Percentiles rank a stretch among this genome's conserved stretches.
Evolutionary conservation across 2,797 vertebrate species (phyloP).

Genomic region (Spinibarbus caldwelli): DNA sequence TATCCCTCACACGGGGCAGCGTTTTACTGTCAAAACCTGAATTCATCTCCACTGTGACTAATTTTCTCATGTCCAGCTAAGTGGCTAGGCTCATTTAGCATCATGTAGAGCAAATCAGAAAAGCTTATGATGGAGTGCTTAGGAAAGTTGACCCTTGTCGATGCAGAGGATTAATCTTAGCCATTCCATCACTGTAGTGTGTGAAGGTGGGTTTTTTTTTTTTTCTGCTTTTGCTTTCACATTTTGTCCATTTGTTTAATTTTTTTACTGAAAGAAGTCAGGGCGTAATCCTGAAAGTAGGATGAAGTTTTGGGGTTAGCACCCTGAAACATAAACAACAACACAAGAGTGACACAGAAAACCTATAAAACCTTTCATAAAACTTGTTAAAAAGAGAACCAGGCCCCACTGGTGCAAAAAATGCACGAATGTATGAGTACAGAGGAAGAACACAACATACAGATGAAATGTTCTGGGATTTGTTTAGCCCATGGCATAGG

Average conservation of each 20-base stretch:
- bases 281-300: slow-evolving; percentile 53
- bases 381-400: background rate
- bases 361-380: background rate
- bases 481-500: background rate
- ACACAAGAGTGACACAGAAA: background rate
- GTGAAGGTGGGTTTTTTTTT: background rate
- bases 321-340: background rate
- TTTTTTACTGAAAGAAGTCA: slow-evolving; percentile 53
- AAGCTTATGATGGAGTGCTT: slow-evolving; percentile 66
- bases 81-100: slow-evolving; percentile 70
- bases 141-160: slow-evolving; percentile 54
- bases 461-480: slow-evolving; percentile 7
- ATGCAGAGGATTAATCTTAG: slow-evolving; percentile 68
- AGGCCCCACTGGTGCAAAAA: background rate
- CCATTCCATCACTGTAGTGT: background rate
- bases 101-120: slow-evolving; percentile 66
- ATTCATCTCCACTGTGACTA: slow-evolving; percentile 67
- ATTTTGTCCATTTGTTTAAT: slow-evolving; percentile 53
- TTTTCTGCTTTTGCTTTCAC: slow-evolving; percentile 30
- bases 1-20: slow-evolving; percentile 46
- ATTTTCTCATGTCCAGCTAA: slow-evolving; percentile 60
- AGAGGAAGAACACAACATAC: slow-evolving; percentile 14
- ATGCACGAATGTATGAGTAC: background rate
- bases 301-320: slow-evolving; percentile 28
- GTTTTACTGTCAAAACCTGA: slow-evolving; percentile 48